Conservation (phyloP, 2,113 vertebrate species). For the Ancistrus triradiatus region DNA sequence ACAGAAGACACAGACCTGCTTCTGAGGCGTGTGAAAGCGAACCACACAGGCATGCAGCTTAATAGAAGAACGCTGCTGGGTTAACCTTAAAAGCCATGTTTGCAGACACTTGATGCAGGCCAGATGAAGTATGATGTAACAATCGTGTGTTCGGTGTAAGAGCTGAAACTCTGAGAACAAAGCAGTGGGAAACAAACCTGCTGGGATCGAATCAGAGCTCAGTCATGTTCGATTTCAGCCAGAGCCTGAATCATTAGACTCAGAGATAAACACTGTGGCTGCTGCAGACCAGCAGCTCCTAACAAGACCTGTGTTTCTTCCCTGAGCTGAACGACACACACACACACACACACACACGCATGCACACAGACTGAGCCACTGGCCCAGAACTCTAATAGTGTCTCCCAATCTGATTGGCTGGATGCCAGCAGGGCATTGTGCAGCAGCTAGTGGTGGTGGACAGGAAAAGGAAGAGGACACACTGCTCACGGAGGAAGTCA, state of each 20-base stretch:
- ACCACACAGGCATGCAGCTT: too few relatives aligned
- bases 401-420: slow-evolving; percentile 73
- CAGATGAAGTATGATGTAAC: slow-evolving; percentile 30
- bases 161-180: background rate
- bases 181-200: background rate
- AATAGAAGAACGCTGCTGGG: background rate
- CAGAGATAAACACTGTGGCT: slow-evolving; percentile 28
- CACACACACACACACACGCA: slow-evolving; percentile 19
- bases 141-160: slow-evolving; percentile 6
- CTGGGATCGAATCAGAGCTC: slow-evolving; percentile 11
- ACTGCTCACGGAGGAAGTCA: slow-evolving; percentile 83
- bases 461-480: slow-evolving; percentile 91
- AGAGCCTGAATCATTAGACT: slow-evolving; percentile 34
- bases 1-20: too few relatives aligned
- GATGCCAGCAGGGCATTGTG: slow-evolving; percentile 74
- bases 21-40: too few relatives aligned
- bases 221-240: slow-evolving; percentile 1
- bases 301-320: slow-evolving; percentile 22
- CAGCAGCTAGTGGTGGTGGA: slow-evolving; percentile 70
- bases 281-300: slow-evolving; percentile 11
- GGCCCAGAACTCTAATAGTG: slow-evolving; percentile 56
- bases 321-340: slow-evolving; percentile 20
- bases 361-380: slow-evolving; percentile 50
- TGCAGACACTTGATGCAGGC: background rate
- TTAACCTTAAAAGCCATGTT: slow-evolving; percentile 2